Percentiles rank a stretch among this genome's conserved stretches.
Conservation (phyloP, 2,888 invertebrate genomes). For the Argynnis bischoffii region DNA sequence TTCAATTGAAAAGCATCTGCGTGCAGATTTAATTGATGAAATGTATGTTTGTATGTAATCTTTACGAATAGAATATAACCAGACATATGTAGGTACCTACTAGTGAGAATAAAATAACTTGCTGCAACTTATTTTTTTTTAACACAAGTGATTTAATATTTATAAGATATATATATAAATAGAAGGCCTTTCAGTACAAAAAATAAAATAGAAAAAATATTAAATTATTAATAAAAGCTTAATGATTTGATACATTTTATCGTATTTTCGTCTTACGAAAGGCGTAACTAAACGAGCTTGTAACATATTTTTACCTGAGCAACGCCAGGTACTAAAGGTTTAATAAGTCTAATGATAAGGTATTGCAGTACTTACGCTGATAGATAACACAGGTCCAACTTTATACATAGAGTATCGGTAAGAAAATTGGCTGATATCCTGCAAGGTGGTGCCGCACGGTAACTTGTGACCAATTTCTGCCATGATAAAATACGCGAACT, state of each 20-base stretch:
- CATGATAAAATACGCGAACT: slow-evolving; percentile 95
- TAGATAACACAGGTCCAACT: slow-evolving; percentile 93
- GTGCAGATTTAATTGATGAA: not conserved
- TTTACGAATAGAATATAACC: slow-evolving; percentile 11
- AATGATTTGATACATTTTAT: too few relatives aligned
- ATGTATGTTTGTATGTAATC: slow-evolving; percentile 6
- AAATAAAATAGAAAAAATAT: not conserved
- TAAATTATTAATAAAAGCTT: too few relatives aligned
- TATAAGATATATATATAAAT: too few relatives aligned
- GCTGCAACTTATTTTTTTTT: too few relatives aligned
- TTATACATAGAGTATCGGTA: slow-evolving; percentile 98
- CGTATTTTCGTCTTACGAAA: too few relatives aligned
- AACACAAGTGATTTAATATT: too few relatives aligned
- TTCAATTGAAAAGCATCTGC: slow-evolving; percentile 46
- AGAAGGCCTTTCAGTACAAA: not conserved
- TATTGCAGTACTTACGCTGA: slow-evolving; percentile 91
- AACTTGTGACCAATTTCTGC: slow-evolving; percentile 94
- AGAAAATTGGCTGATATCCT: slow-evolving; percentile 95
- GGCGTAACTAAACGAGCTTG: too few relatives aligned
- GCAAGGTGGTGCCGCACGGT: slow-evolving; percentile 92
- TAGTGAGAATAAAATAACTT: too few relatives aligned
- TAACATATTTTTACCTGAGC: too few relatives aligned
- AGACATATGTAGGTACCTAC: too few relatives aligned
- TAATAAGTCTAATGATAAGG: not conserved
- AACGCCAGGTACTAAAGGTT: not conserved